A percentile compares a stretch with the other conserved stretches of the same genome.
These are phyloP conservation scores for Magallana nippona DNA, from an alignment of 2,888 invertebrate genomes.

Conservation along the genomic window DNA sequence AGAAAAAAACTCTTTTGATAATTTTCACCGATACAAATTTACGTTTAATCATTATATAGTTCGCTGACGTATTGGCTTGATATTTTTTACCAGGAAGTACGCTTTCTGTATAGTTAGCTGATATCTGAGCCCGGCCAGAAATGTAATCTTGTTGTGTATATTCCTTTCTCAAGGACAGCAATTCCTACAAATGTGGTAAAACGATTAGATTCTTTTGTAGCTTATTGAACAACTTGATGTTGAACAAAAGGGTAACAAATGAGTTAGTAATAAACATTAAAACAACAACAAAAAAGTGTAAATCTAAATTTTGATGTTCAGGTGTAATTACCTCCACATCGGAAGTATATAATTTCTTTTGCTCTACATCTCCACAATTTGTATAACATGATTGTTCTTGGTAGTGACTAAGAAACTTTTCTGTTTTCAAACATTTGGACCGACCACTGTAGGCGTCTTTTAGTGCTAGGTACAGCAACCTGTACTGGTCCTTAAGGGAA, in stretches of 20 bases:
- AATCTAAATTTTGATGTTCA: not conserved
- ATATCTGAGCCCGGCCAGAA: not conserved
- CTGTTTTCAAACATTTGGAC: not conserved
- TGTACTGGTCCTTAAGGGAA: too few species aligned
- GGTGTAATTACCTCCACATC: not conserved
- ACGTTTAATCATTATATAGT: too few species aligned
- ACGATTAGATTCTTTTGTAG: not conserved
- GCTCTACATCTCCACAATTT: not conserved
- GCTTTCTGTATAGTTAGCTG: not conserved
- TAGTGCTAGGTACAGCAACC: too few species aligned
- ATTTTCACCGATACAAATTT: too few species aligned
- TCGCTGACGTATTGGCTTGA: too few species aligned
- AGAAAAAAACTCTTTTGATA: too few species aligned
- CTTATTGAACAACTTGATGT: not conserved
- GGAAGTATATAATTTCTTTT: not conserved
- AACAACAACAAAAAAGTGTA: too few species aligned
- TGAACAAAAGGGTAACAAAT: too few species aligned
- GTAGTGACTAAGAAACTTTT: not conserved
- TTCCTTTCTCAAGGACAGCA: not conserved
- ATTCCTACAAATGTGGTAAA: not conserved
- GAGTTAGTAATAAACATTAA: too few species aligned
- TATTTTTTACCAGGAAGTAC: not conserved
- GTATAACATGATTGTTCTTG: not conserved
- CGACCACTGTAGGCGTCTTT: too few species aligned
- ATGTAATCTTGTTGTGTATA: not conserved